Base-by-base conservation (phyloP, 1,140 invertebrate genomes). In the Neuroterus valhalla region DNA sequence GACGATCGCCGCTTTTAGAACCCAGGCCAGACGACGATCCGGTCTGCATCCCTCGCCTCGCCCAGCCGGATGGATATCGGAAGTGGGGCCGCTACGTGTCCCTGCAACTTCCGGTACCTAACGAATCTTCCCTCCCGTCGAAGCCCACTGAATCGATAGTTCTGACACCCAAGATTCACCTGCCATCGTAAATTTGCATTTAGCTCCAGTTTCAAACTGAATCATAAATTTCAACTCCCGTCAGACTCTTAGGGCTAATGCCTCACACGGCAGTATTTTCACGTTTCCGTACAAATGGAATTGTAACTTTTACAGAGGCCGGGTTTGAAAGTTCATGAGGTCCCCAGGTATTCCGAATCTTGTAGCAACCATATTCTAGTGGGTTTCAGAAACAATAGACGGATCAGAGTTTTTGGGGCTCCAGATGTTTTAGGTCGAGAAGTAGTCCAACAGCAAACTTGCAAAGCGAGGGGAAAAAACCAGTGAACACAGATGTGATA, bases 1-100 rank as follows among this genome's bases (percentile, higher is more conserved):
- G 55, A 62, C 55, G 55, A 62, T 62, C 55, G 55, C 31, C 55
- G 55, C 55, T 62, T 62, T 62, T 62, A 62, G 55, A 62, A 62
- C 55, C 23, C n/a, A n/a, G n/a, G 26, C 55, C 55, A 62, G 55
- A 62, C 55, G 50, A 55, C 50, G 55, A 3, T 62, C 55, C n/a
- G 55, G 55, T 62, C 55, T 62, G 55, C 55, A 62, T 62, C 55
- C 23, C 21, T n/a, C 10, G 17, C 21, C 48, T 62, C 23, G 55
- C 55, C 23, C 26, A 62, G 23, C 4, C 55, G 55, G 31, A 62
- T 62, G 23, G 23, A 62, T 62, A 62, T 62, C 55, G 55, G 55
- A 62, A 62, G 55, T 62, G 55, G 55, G 12, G 12, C 55, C 55
- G 21, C 26, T 62, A 62, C 55, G 55, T 62, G 55, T 62, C 55